Evolutionary conservation across 2,113 vertebrate species (phyloP), one percentile per base, ranked within the genome.

Genomic region (Seriola dumerili): DNA sequence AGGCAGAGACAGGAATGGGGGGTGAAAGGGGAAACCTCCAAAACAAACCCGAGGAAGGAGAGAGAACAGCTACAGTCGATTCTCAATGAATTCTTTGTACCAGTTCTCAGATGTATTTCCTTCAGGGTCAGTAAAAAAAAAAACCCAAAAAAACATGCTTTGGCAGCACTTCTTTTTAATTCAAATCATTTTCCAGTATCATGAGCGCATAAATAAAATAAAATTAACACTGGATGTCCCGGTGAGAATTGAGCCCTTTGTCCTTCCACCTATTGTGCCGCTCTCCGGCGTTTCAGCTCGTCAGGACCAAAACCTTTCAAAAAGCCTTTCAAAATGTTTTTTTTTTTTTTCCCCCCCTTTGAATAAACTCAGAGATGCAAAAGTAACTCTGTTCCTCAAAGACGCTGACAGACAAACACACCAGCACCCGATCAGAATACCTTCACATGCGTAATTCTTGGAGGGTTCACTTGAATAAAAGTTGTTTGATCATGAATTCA

Each of bases 1-100:
- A 79, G 76, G 32, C 57, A 69, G 64, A 48, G 83, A 63, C 46
- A 4, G 40, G 63, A 34, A 34, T 3, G 8, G 23, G 4, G 23
- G 4, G 50, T 14, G 14, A 19, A 19, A 8, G 17, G 16, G 63
- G 66, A 78, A 69, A 74, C 68, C 57, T 36, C 42, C 40, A 36
- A 34, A 38, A 76, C 34, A 72, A 67, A 81, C 58, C 42, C 4
- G 70, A 21, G 3, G 42, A 5, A 46, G 61, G 48, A 16, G 19
- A 54, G 23, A 66, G 25, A 46, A 4, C 25, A 4, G 29, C 25
- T 32, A 6, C 21, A 2, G 44, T 67, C 42, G 59, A 42, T 54
- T 46, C 44, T 63, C 16, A 42, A 11, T 11, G 40, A 8, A 42
- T 54, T 84, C 34, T 78, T 61, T 67, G 68, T 54, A 8, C 19